Percentiles rank a stretch among this genome's conserved stretches.
Conservation (phyloP, 2,797 vertebrate genomes). For the Synaphobranchus kaupii region DNA sequence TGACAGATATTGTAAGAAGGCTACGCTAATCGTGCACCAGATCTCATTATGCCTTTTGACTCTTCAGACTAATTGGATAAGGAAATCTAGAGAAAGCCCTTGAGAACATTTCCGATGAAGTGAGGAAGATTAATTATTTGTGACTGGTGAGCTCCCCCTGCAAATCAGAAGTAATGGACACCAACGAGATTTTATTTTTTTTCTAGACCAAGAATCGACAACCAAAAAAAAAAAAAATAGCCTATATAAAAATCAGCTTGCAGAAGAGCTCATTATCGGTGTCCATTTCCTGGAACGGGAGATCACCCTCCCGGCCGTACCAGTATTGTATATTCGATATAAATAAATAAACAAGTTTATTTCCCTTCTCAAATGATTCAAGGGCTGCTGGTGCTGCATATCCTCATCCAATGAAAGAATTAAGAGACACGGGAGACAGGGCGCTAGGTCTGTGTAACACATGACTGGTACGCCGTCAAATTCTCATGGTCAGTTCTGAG, state of each 20-base stretch:
- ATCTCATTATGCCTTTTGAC: slow-evolving; percentile 48
- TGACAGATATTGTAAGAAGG: slow-evolving; percentile 47
- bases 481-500: no score
- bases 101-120: slow-evolving; percentile 20
- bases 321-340: neutral
- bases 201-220: neutral
- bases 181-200: neutral
- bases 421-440: neutral
- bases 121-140: slow-evolving; percentile 16
- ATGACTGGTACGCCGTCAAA: no score
- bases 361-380: neutral
- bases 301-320: no score
- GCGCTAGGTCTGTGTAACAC: neutral
- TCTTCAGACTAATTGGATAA: slow-evolving; percentile 46
- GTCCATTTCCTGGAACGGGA: neutral
- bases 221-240: neutral
- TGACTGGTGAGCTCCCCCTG: slow-evolving; percentile 2
- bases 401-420: neutral
- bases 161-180: slow-evolving; percentile 7
- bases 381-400: neutral
- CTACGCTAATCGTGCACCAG: slow-evolving; percentile 35
- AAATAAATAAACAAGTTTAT: neutral
- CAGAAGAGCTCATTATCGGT: neutral
- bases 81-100: slow-evolving; percentile 47
- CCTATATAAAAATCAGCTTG: neutral